Conservation (phyloP, 2,797 vertebrate species). For the Simalia tracyae region DNA sequence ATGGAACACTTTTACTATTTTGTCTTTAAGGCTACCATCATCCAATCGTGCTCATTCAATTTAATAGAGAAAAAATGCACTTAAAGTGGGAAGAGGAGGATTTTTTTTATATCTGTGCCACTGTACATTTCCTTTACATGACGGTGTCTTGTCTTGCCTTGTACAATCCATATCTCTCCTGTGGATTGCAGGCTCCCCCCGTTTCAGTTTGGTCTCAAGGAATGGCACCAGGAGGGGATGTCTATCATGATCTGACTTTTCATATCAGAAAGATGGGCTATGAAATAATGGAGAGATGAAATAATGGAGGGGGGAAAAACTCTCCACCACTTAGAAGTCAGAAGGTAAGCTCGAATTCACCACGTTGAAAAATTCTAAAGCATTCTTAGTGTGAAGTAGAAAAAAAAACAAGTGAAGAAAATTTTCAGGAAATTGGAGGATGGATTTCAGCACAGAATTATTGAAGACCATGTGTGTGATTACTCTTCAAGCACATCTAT, state of each 20-base stretch:
- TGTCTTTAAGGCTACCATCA: background rate
- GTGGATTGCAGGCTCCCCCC: background rate
- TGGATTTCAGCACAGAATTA: background rate
- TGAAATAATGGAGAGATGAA: too few relatives aligned
- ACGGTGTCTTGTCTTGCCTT: background rate
- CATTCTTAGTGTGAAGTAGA: background rate
- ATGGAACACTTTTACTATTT: background rate
- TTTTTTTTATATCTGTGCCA: background rate
- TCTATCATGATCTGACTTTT: too few relatives aligned
- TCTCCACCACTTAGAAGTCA: too few relatives aligned
- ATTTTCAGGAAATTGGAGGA: background rate
- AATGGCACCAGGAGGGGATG: too few relatives aligned
- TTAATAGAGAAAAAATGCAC: background rate
- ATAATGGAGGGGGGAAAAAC: too few relatives aligned
- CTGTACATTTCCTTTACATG: background rate
- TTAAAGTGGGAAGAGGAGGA: background rate
- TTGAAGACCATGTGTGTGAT: background rate
- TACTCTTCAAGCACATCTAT: background rate
- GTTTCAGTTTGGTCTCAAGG: too few relatives aligned
- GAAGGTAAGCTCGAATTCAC: too few relatives aligned
- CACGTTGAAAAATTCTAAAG: background rate
- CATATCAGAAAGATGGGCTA: too few relatives aligned
- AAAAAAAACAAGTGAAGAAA: background rate
- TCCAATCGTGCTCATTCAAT: background rate
- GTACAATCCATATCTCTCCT: background rate